These are phyloP conservation scores for Oophaga sylvatica DNA, from an alignment of 2,797 vertebrate genomes.

Conservation along the genomic window DNA sequence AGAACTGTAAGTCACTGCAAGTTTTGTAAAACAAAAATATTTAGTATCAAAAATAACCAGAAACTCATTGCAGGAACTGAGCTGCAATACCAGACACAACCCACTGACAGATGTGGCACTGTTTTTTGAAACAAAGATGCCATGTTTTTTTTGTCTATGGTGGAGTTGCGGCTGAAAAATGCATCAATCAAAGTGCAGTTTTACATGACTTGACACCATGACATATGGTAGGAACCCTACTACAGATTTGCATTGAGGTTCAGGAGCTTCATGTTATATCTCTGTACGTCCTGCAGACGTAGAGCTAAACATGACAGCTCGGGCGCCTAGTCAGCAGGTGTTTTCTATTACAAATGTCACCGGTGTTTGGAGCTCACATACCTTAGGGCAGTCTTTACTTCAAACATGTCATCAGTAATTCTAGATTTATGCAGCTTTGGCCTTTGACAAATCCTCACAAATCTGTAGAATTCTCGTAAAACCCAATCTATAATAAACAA, in stretches of 20 bases:
- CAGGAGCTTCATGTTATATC: not conserved
- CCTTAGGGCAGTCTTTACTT: not conserved
- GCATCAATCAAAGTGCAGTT: too few species aligned
- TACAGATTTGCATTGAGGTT: not conserved
- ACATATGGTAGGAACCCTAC: not conserved
- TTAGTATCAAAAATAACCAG: too few species aligned
- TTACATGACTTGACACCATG: not conserved
- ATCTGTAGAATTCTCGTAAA: not conserved
- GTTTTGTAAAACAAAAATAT: too few species aligned
- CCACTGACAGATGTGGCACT: too few species aligned
- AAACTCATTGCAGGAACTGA: too few species aligned
- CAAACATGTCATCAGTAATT: conserved; percentile 27
- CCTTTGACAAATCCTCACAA: conserved; percentile 13
- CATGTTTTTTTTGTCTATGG: too few species aligned
- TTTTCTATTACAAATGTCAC: conserved; percentile 24
- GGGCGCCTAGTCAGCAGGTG: conserved; percentile 7
- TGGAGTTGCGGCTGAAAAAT: too few species aligned
- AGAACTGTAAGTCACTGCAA: too few species aligned
- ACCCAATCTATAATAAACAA: not conserved
- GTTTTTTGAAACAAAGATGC: too few species aligned
- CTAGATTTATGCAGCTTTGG: not conserved
- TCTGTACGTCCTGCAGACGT: not conserved
- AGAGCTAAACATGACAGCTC: conserved; percentile 20
- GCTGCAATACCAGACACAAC: too few species aligned
- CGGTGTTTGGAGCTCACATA: conserved; percentile 21